These are phyloP conservation scores for Blastobasis adustella DNA, from an alignment of 2,888 invertebrate species.

Conservation along the genomic window DNA sequence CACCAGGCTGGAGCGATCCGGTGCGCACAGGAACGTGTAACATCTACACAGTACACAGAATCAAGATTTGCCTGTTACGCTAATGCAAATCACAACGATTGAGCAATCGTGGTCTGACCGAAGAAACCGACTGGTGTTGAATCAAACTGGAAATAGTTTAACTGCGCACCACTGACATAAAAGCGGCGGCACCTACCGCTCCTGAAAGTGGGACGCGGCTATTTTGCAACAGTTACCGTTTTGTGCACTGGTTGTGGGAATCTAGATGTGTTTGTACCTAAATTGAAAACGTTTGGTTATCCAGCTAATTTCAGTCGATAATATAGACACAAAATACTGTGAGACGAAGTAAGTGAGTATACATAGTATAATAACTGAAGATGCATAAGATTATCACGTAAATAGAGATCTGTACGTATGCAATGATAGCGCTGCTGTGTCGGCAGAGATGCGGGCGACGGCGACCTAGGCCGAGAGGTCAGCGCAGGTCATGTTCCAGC, in stretches of 20 bases:
- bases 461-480: conserved; percentile 62
- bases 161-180: conserved; percentile 12
- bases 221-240: conserved; percentile 16
- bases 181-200: conserved; percentile 1
- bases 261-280: neutral
- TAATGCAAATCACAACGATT: no score
- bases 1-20: conserved; percentile 7
- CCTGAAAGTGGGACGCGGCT: conserved; percentile 13
- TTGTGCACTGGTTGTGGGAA: conserved; percentile 9
- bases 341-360: no score
- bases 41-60: no score
- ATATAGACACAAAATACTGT: no score
- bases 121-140: neutral
- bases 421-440: conserved; percentile 21
- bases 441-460: conserved; percentile 25
- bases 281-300: neutral
- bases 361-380: no score
- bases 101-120: no score
- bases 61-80: no score
- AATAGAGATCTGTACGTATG: conserved; percentile 20
- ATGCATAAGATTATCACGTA: no score
- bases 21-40: conserved; percentile 4
- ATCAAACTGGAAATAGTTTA: conserved; percentile 19
- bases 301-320: no score
- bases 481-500: conserved; percentile 48